Evolutionary conservation across 2,113 vertebrate genomes (phyloP).

Genomic region (Egretta garzetta): DNA sequence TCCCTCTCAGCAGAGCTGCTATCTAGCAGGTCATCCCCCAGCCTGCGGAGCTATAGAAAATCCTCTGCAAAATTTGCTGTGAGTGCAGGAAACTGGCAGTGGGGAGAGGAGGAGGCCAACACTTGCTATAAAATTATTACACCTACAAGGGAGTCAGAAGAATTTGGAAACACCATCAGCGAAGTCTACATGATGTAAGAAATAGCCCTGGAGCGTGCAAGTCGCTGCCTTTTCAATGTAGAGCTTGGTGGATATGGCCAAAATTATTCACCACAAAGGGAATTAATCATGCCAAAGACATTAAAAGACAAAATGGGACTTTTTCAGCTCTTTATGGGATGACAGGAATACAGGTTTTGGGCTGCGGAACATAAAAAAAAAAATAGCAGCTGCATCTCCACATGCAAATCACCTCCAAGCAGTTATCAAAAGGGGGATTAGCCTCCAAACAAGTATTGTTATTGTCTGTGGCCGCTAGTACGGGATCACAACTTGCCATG

Average conservation of each 20-base stretch:
- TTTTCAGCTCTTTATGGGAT: background rate
- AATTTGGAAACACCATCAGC: background rate
- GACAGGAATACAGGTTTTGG: background rate
- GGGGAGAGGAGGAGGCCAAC: background rate
- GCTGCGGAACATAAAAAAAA: background rate
- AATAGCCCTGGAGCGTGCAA: too few relatives aligned
- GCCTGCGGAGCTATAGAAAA: background rate
- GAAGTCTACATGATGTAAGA: background rate
- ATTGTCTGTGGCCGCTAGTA: background rate
- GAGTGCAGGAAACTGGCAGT: background rate
- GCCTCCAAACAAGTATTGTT: background rate
- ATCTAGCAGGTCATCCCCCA: too few relatives aligned
- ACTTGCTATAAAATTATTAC: background rate
- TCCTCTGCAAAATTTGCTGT: background rate
- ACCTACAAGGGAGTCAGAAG: background rate
- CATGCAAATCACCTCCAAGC: background rate
- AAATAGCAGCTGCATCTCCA: background rate
- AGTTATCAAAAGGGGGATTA: background rate
- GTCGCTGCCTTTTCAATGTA: background rate
- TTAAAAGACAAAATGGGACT: background rate
- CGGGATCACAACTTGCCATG: background rate
- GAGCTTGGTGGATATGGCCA: background rate
- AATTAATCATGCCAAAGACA: background rate
- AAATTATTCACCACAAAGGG: background rate
- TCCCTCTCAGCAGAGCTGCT: too few relatives aligned